Evolutionary conservation across 2,888 invertebrate species (phyloP).

Genomic region (Alloplasta piceator): DNA sequence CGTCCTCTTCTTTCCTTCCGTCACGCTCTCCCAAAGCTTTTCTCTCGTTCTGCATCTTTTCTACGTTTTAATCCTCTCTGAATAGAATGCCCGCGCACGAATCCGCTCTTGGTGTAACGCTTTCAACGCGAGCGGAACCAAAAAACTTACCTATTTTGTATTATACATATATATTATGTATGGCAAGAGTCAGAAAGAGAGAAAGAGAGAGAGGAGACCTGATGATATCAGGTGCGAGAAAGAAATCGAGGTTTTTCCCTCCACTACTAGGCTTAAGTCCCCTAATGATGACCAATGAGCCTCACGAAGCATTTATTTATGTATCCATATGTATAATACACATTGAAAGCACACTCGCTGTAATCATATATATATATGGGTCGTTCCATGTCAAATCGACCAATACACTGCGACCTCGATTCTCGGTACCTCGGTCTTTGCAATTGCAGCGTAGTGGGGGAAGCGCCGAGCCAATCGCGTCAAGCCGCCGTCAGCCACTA

Average conservation of each 20-base stretch:
- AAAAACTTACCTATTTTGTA: slow-evolving; percentile 43
- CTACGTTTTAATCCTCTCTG: slow-evolving; percentile 62
- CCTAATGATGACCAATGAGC: slow-evolving; percentile 66
- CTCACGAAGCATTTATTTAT: slow-evolving; percentile 44
- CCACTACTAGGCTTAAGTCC: slow-evolving; percentile 52
- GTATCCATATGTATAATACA: slow-evolving; percentile 9
- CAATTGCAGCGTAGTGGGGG: too few relatives aligned
- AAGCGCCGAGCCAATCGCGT: too few relatives aligned
- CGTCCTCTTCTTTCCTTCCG: slow-evolving; percentile 35
- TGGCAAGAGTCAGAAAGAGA: slow-evolving; percentile 22
- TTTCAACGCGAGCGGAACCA: slow-evolving; percentile 43
- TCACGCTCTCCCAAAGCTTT: slow-evolving; percentile 45
- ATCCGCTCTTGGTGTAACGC: too few relatives aligned
- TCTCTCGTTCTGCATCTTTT: slow-evolving; percentile 57
- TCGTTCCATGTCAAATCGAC: too few relatives aligned
- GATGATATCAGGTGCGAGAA: slow-evolving; percentile 20
- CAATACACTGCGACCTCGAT: too few relatives aligned
- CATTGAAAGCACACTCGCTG: slow-evolving; percentile 19
- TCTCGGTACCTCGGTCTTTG: too few relatives aligned
- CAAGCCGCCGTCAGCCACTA: too few relatives aligned
- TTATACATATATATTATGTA: slow-evolving; percentile 3
- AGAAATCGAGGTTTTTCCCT: slow-evolving; percentile 27
- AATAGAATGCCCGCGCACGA: too few relatives aligned
- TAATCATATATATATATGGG: slow-evolving; percentile 28
- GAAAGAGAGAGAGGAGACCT: slow-evolving; percentile 31